Percentiles rank a stretch among this genome's conserved stretches.
These are phyloP conservation scores for Caenorhabditis angaria DNA, from an alignment of 2,888 invertebrate species.

Conservation along the genomic window DNA sequence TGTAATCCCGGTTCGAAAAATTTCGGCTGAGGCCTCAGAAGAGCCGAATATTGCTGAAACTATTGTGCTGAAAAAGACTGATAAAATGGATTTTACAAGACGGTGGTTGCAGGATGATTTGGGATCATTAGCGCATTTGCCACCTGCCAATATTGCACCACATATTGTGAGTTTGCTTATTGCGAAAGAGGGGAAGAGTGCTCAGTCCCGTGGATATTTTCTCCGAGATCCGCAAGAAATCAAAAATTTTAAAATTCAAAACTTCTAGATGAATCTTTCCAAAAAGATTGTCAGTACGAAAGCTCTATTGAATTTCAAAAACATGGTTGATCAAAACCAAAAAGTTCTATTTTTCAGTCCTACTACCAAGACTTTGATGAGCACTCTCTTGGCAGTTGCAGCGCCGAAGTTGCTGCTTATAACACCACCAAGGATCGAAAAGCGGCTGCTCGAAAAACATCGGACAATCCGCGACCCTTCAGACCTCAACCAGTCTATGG, in stretches of 20 bases:
- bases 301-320: no score
- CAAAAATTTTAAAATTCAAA: no score
- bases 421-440: constrained; percentile 51
- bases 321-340: no score
- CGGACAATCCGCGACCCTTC: constrained; percentile 50
- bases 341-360: no score
- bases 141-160: constrained; percentile 51
- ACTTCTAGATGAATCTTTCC: no score
- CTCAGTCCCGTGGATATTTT: no score
- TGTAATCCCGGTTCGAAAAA: constrained; percentile 37
- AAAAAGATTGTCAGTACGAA: no score
- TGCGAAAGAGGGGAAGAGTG: neutral
- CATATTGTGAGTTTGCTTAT: constrained; percentile 32
- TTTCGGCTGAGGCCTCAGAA: constrained; percentile 14
- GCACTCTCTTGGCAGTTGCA: constrained; percentile 66
- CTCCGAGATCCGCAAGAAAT: no score
- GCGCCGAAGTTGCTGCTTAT: constrained; percentile 72
- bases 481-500: constrained; percentile 62
- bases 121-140: constrained; percentile 49
- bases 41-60: constrained; percentile 63
- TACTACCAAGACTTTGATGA: constrained; percentile 60
- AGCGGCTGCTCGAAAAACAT: constrained; percentile 25
- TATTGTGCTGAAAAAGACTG: constrained; percentile 63
- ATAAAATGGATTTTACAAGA: constrained; percentile 71
- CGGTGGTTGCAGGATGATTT: constrained; percentile 68